Conservation (phyloP, 2,888 invertebrate species). For the Pomacea canaliculata region DNA sequence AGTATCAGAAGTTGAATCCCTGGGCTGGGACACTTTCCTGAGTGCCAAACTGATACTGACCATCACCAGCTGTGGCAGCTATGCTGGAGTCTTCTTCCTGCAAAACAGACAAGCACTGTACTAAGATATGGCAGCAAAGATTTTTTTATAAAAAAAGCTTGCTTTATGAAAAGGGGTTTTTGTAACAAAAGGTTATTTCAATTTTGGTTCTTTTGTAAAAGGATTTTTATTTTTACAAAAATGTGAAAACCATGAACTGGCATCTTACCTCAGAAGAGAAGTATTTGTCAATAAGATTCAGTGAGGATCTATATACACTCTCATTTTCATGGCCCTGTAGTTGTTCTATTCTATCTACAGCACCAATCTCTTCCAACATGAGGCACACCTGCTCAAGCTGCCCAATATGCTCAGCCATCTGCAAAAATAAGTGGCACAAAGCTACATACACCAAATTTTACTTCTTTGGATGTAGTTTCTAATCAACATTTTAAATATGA, state of each 20-base stretch:
- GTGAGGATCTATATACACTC: conserved; percentile 71
- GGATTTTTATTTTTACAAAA: too few species aligned
- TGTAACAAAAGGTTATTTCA: too few species aligned
- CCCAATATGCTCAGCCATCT: conserved; percentile 83
- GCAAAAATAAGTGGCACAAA: conserved; percentile 20
- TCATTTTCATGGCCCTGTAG: conserved; percentile 73
- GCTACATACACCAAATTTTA: too few species aligned
- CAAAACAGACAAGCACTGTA: neutral
- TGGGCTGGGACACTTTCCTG: conserved; percentile 47
- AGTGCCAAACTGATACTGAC: conserved; percentile 50
- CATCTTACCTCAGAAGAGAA: conserved; percentile 69
- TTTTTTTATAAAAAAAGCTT: too few species aligned
- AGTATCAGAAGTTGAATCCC: conserved; percentile 33
- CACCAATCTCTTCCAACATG: conserved; percentile 88
- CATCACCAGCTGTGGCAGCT: conserved; percentile 40
- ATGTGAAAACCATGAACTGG: too few species aligned
- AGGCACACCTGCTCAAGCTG: conserved; percentile 83
- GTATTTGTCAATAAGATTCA: conserved; percentile 71
- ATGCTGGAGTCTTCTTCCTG: conserved; percentile 54
- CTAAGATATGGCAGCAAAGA: too few species aligned
- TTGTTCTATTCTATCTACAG: conserved; percentile 72
- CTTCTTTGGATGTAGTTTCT: too few species aligned
- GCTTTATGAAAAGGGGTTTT: too few species aligned
- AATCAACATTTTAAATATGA: too few species aligned
- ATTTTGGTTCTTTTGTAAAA: too few species aligned